Conservation (phyloP, 2,113 vertebrate genomes). For the Halcyon senegalensis region DNA sequence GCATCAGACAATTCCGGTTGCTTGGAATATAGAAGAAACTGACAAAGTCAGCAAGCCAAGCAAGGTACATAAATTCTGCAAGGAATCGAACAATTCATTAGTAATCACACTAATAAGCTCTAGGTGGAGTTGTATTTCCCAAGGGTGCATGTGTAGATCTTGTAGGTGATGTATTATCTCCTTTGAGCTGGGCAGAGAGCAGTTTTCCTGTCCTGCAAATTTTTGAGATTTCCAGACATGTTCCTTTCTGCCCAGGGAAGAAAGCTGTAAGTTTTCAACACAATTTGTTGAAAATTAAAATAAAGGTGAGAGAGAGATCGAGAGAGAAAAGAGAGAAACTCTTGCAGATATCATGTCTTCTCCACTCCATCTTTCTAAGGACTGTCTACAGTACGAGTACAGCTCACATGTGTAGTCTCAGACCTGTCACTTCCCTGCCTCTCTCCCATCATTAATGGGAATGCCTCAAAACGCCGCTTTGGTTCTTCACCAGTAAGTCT, state of each 20-base stretch:
- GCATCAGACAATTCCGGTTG: conserved; percentile 15
- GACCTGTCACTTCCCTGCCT: not conserved
- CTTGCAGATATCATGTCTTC: not conserved
- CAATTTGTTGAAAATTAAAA: not conserved
- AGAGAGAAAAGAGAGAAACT: not conserved
- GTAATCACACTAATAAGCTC: not conserved
- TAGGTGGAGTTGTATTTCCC: not conserved
- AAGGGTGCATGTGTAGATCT: not conserved
- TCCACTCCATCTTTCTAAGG: not conserved
- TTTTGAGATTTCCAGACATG: not conserved
- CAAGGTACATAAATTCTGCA: not conserved
- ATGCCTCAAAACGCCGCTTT: not conserved
- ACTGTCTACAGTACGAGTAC: not conserved
- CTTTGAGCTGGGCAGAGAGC: not conserved
- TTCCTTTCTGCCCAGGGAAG: not conserved
- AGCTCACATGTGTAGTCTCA: not conserved
- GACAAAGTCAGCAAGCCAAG: conserved; percentile 37
- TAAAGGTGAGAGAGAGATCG: not conserved
- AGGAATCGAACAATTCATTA: conserved; percentile 9
- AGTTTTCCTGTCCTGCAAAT: not conserved
- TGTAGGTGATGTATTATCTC: not conserved
- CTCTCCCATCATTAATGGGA: not conserved
- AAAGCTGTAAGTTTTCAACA: not conserved
- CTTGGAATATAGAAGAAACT: conserved; percentile 33
- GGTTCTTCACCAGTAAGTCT: not conserved